Evolutionary conservation across 2,113 vertebrate genomes (phyloP).

Genomic region (Electrona antarctica): DNA sequence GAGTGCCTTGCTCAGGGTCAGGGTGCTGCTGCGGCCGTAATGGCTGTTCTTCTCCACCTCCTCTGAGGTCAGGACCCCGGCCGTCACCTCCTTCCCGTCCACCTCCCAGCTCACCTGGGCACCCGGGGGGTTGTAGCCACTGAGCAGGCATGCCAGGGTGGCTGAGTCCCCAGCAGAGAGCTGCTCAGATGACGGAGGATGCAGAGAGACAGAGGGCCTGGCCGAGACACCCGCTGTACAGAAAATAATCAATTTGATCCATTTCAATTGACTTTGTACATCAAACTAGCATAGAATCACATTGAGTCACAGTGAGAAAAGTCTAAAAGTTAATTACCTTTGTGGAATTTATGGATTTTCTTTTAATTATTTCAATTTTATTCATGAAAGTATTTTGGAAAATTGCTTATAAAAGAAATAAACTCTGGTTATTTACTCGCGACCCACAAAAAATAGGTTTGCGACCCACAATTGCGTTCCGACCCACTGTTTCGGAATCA

Average conservation of each 20-base stretch:
- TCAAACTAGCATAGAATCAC: too few relatives aligned
- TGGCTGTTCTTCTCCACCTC: slow-evolving; percentile 7
- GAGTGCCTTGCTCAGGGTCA: slow-evolving; percentile 1
- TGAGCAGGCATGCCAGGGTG: slow-evolving; percentile 44
- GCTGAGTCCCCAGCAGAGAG: slow-evolving; percentile 1
- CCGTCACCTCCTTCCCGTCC: slow-evolving; percentile 10
- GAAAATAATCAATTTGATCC: not conserved
- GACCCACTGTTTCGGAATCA: too few relatives aligned
- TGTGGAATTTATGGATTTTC: too few relatives aligned
- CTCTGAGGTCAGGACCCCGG: not conserved
- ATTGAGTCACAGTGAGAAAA: too few relatives aligned
- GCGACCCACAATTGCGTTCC: too few relatives aligned
- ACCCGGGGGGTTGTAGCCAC: slow-evolving; percentile 25
- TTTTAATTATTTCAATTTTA: too few relatives aligned
- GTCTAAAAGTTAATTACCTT: too few relatives aligned
- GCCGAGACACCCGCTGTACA: not conserved
- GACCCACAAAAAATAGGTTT: too few relatives aligned
- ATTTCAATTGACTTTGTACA: too few relatives aligned
- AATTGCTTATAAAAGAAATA: too few relatives aligned
- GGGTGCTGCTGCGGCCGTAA: slow-evolving; percentile 12
- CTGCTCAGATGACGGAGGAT: slow-evolving; percentile 29
- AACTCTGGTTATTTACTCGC: too few relatives aligned
- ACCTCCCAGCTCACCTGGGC: slow-evolving; percentile 15
- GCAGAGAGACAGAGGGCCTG: slow-evolving; percentile 35
- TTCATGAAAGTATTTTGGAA: too few relatives aligned